A percentile compares a stretch with the other conserved stretches of the same genome.
Conservation (phyloP, 2,888 invertebrate species). For the Bimastos eiseni region DNA sequence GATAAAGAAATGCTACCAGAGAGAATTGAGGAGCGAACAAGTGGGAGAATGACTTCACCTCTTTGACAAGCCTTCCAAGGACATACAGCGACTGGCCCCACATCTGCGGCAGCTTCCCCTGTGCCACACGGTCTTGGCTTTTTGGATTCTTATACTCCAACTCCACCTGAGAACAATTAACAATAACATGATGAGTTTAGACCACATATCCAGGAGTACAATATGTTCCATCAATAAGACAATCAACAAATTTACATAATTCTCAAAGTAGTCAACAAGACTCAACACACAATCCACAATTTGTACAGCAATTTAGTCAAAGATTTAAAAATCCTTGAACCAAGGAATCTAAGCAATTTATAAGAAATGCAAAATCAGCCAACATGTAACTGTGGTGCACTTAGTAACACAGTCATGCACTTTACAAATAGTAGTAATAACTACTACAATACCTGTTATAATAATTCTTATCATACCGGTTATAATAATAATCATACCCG, state of each 20-base stretch:
- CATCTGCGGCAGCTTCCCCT: constrained; percentile 90
- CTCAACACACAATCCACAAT: not conserved
- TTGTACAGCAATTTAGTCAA: not conserved
- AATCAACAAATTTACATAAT: not conserved
- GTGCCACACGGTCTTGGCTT: constrained; percentile 81
- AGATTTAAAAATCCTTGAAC: not conserved
- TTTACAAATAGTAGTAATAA: too few species aligned
- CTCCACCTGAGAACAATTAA: constrained; percentile 67
- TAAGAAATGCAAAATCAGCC: not conserved
- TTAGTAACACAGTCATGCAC: too few species aligned
- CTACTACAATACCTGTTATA: too few species aligned
- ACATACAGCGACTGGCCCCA: constrained; percentile 99
- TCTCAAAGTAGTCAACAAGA: not conserved
- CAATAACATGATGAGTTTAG: not conserved
- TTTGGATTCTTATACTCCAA: constrained; percentile 88
- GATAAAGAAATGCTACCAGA: too few species aligned
- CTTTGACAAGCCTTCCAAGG: constrained; percentile 86
- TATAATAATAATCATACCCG: too few species aligned
- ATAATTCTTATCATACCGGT: too few species aligned
- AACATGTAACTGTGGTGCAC: not conserved
- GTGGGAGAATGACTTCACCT: constrained; percentile 36
- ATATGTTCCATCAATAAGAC: not conserved
- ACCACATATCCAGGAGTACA: not conserved
- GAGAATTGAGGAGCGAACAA: too few species aligned
- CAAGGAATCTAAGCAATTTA: not conserved